phyloP scores from a whole-genome alignment of 2,888 invertebrate species.

The Nezara viridula region DNA sequence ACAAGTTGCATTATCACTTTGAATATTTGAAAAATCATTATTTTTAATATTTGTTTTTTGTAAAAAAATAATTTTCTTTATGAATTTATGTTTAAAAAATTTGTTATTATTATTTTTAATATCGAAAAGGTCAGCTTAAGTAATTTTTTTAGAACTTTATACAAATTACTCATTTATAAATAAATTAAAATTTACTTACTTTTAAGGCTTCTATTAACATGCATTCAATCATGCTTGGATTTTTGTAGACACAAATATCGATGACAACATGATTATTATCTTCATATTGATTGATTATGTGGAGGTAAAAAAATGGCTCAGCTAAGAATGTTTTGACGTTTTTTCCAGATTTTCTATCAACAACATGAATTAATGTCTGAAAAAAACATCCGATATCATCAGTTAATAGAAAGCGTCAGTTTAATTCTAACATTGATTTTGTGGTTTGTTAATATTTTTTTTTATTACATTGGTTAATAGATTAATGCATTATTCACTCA shows the following conservation, averaged over 20 bases:
- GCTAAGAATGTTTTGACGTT: slow-evolving; percentile 73
- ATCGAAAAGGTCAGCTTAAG: no score
- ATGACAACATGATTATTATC: slow-evolving; percentile 77
- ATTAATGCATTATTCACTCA: background rate
- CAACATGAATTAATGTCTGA: slow-evolving; percentile 77
- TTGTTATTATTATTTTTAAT: no score
- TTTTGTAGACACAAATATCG: slow-evolving; percentile 87
- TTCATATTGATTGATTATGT: slow-evolving; percentile 90
- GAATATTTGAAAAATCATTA: no score
- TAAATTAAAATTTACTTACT: slow-evolving; percentile 70
- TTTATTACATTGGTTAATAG: background rate
- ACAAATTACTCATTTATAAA: no score
- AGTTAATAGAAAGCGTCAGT: no score
- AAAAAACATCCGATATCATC: slow-evolving; percentile 63
- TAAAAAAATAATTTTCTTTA: no score
- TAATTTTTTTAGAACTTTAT: no score
- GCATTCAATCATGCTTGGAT: slow-evolving; percentile 86
- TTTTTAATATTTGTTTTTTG: no score
- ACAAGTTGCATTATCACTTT: no score
- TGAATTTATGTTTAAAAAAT: no score
- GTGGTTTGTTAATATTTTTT: background rate
- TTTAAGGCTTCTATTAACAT: slow-evolving; percentile 87
- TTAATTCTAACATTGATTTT: background rate
- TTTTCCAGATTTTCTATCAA: slow-evolving; percentile 75
- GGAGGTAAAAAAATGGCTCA: slow-evolving; percentile 85